phyloP scores from a whole-genome alignment of 2,888 invertebrate genomes.

The Eristalis arbustorum region DNA sequence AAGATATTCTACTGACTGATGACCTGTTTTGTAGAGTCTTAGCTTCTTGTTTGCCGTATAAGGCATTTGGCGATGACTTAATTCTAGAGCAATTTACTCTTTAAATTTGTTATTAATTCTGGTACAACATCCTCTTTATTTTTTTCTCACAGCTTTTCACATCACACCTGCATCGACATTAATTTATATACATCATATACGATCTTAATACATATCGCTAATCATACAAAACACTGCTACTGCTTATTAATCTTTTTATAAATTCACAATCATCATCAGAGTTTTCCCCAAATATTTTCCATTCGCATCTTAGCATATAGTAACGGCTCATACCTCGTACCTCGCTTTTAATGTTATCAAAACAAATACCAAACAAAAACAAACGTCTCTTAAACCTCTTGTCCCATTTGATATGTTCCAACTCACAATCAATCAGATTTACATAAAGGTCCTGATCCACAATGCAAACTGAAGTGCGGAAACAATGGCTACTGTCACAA shows the following conservation, averaged over 20 bases:
- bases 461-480: conserved; percentile 92
- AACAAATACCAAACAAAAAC: neutral
- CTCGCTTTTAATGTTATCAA: conserved; percentile 31
- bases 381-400: neutral
- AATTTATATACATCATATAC: neutral
- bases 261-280: conserved; percentile 21
- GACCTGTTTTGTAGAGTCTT: too few species aligned
- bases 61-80: too few species aligned
- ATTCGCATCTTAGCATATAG: conserved; percentile 4
- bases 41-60: too few species aligned
- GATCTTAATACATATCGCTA: neutral
- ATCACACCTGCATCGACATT: too few species aligned
- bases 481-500: conserved; percentile 92
- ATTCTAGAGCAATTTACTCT: too few species aligned
- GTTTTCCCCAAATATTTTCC: neutral
- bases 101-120: too few species aligned
- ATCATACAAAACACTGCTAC: neutral
- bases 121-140: too few species aligned
- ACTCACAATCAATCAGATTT: conserved; percentile 2
- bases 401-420: neutral
- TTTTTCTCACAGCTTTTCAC: too few species aligned
- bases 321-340: conserved; percentile 43
- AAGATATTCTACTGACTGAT: too few species aligned
- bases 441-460: conserved; percentile 89
- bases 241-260: neutral